Conservation (phyloP, 2,797 vertebrate genomes). For the Eidolon dupreanum region DNA sequence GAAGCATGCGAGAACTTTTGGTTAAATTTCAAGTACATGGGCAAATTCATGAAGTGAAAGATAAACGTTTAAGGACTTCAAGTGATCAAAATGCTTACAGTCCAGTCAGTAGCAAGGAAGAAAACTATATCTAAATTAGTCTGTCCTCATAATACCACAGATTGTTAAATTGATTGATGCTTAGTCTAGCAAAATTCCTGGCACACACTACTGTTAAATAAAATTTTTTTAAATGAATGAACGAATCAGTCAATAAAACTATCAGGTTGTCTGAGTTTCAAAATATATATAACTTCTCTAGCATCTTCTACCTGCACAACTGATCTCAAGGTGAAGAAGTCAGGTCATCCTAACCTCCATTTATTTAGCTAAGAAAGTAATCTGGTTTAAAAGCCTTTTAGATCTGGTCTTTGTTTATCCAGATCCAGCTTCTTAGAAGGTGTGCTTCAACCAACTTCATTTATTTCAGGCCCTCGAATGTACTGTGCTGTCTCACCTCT, state of each 20-base stretch:
- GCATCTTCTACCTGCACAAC: not conserved
- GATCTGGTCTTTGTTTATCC: not conserved
- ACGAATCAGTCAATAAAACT: not conserved
- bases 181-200: not conserved
- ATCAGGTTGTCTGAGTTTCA: not conserved
- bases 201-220: not conserved
- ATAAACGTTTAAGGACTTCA: conserved; percentile 13
- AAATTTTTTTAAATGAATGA: conserved; percentile 16
- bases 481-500: not conserved
- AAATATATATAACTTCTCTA: not conserved
- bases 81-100: not conserved
- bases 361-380: conserved; percentile 11
- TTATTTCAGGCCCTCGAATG: not conserved
- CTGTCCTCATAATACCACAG: not conserved
- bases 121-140: not conserved
- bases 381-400: not conserved
- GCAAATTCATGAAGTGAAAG: not conserved
- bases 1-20: not conserved
- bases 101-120: not conserved
- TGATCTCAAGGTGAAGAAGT: not conserved
- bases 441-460: not conserved
- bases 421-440: not conserved
- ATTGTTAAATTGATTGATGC: not conserved
- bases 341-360: not conserved
- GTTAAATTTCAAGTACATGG: conserved; percentile 11